Percentiles rank a stretch among this genome's conserved stretches.
Evolutionary conservation across 1,140 invertebrate species (phyloP).

Genomic region (Panonychus citri): DNA sequence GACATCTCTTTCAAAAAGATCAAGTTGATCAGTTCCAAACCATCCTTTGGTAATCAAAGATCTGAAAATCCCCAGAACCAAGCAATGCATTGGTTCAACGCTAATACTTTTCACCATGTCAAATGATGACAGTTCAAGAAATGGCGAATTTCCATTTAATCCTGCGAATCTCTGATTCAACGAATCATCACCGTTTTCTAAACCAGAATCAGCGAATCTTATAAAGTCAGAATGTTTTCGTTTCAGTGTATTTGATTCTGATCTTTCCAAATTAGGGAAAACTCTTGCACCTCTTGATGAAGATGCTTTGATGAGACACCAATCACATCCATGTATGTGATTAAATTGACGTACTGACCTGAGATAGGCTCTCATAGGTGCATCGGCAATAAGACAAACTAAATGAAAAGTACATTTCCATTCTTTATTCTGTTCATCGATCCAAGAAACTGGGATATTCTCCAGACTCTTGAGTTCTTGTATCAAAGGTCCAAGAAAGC

Average conservation of each 20-base stretch:
- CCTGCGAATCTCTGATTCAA: no score
- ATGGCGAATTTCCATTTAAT: background rate
- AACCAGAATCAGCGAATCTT: no score
- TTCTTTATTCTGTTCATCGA: background rate
- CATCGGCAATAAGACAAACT: background rate
- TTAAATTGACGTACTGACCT: background rate
- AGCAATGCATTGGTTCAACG: no score
- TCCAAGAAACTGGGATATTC: background rate
- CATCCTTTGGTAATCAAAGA: no score
- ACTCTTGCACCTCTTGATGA: background rate
- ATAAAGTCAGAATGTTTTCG: no score
- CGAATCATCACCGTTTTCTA: no score
- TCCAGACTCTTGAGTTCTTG: background rate
- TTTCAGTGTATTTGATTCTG: no score
- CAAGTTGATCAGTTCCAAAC: no score
- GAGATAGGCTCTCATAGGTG: background rate
- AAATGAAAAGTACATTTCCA: background rate
- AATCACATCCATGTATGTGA: background rate
- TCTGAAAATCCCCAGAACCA: no score
- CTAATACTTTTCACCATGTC: no score
- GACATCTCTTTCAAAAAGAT: no score
- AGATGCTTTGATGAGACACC: background rate
- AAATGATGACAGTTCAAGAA: no score
- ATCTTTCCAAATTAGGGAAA: background rate
- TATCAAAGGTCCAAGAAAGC: background rate